These are phyloP conservation scores for Pachyramphus minor DNA, from an alignment of 2,113 vertebrate species.

Conservation along the genomic window DNA sequence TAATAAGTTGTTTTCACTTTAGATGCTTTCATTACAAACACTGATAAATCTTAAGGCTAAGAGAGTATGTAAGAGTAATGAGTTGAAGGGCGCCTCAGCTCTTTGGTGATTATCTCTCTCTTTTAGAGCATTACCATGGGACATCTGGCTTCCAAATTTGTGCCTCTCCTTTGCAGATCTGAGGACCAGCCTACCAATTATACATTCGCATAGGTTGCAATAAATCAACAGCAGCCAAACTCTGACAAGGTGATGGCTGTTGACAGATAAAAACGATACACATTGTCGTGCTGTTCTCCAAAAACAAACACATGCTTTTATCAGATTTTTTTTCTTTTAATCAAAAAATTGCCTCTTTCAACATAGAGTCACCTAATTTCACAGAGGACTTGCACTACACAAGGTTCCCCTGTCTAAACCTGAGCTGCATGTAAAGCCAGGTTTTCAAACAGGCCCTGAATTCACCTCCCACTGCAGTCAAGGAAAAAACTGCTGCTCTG, in stretches of 20 bases:
- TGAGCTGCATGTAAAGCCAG: slow-evolving; percentile 58
- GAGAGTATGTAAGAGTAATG: slow-evolving; percentile 45
- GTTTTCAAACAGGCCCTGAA: not conserved
- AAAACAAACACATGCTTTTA: slow-evolving; percentile 71
- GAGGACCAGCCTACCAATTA: slow-evolving; percentile 68
- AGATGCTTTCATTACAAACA: slow-evolving; percentile 60
- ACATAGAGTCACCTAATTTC: slow-evolving; percentile 62
- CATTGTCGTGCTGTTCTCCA: slow-evolving; percentile 47
- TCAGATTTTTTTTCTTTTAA: slow-evolving; percentile 70
- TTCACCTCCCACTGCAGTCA: not conserved
- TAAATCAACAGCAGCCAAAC: slow-evolving; percentile 71
- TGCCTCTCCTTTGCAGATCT: slow-evolving; percentile 45
- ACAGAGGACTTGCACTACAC: slow-evolving; percentile 44
- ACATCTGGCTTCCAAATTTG: slow-evolving; percentile 64
- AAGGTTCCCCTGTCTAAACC: slow-evolving; percentile 38
- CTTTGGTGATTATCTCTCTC: slow-evolving; percentile 65
- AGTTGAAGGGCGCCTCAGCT: slow-evolving; percentile 46
- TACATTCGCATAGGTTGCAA: slow-evolving; percentile 66
- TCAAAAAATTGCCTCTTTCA: slow-evolving; percentile 71
- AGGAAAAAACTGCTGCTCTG: not conserved
- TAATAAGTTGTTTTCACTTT: slow-evolving; percentile 45
- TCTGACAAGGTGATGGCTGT: slow-evolving; percentile 72
- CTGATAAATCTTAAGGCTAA: slow-evolving; percentile 67
- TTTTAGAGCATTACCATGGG: slow-evolving; percentile 18
- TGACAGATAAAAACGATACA: slow-evolving; percentile 72